Evolutionary conservation across 1,140 invertebrate genomes (phyloP), one percentile per base, ranked within the genome.

Genomic region (Meloidogyne floridensis): DNA sequence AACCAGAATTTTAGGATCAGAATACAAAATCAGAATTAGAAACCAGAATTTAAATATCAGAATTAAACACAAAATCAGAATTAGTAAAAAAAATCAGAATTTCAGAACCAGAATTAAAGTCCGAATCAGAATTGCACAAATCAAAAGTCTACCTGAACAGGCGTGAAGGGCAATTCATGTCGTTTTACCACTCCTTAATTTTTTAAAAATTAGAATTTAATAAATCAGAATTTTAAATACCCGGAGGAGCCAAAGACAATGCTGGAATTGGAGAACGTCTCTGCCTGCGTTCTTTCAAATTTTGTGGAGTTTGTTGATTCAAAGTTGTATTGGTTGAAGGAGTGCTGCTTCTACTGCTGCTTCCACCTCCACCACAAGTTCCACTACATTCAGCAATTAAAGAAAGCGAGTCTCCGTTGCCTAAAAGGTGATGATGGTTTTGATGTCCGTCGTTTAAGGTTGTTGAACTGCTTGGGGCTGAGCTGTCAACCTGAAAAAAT

Each of bases 161-260:
- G 77, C 18, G 77, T 79, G 20, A 81, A 79, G 15, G 78, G 80
- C 42, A 72, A 54, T 42, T 80, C 51, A 18, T 47, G 78, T 11
- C 77, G 77, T 51, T 53, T n/a, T 2, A 71, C 43, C 1, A 79
- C 77, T 9, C 77, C 32, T 32, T 32, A 32, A 32, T 32, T 32
- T 32, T 32, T 32, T 32, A 1, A 32, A 32, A 32, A 32, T 32
- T 2, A 32, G 32, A 32, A 32, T 32, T 32, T 1, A 2, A 32
- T 1, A 32, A 32, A 32, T 32, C 32, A 32, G 32, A 32, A 32
- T 32, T 32, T 32, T 2, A 32, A 32, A 32, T 32, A 32, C 32
- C 77, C 15, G 77, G 77, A 47, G 77, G 77, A 5, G 77, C 77
- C 11, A 79, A 51, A 43, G 77, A 79, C 20, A 72, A 69, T 15